Conservation (phyloP, 2,113 vertebrate genomes). For the Boulengeromyrus knoepffleri region DNA sequence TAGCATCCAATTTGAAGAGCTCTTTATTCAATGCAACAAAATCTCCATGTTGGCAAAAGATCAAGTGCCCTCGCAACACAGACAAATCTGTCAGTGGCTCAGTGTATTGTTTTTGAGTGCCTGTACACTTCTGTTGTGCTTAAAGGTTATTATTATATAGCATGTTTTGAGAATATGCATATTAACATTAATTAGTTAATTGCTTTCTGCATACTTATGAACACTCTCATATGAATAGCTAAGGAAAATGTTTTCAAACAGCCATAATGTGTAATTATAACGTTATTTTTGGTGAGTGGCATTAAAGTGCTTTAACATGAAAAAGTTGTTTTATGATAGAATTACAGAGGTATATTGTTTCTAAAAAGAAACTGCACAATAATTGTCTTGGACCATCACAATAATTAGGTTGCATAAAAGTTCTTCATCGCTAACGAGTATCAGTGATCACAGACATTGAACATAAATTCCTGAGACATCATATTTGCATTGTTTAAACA, state of each 20-base stretch:
- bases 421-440: neutral
- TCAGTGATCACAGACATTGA: neutral
- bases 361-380: neutral
- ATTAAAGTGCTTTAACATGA: neutral
- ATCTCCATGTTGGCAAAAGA: neutral
- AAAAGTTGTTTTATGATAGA: neutral
- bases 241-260: neutral
- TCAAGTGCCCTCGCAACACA: neutral
- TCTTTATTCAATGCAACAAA: neutral
- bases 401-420: neutral
- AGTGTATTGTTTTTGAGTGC: neutral
- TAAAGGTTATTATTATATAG: neutral
- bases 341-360: slow-evolving; percentile 1
- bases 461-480: neutral
- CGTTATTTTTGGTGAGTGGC: neutral
- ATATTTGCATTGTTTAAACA: neutral
- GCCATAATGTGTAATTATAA: neutral
- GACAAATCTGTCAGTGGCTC: neutral
- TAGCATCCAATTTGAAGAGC: neutral
- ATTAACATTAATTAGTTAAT: neutral
- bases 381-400: neutral
- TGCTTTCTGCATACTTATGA: neutral
- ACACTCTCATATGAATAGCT: neutral
- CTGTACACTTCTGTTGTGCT: neutral
- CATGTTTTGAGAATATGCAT: neutral